Evolutionary conservation across 2,797 vertebrate genomes (phyloP).

Genomic region (Ptychobarbus kaznakovi): DNA sequence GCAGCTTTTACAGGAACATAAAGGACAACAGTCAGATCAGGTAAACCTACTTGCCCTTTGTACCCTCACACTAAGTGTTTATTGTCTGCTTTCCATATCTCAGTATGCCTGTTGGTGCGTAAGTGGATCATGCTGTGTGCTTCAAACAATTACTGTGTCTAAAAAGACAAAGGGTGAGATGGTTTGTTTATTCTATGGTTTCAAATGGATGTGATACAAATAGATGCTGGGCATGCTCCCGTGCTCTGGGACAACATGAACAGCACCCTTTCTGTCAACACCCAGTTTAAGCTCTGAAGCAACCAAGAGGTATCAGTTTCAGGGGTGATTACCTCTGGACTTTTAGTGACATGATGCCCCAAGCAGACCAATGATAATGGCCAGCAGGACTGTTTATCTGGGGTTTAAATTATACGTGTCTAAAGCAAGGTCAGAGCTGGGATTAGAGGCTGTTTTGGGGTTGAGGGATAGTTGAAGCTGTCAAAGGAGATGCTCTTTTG

Average conservation of each 20-base stretch:
- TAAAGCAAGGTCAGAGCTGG: constrained; percentile 45
- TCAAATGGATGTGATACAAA: constrained; percentile 42
- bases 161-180: background rate
- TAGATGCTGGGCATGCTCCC: constrained; percentile 8
- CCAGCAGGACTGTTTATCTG: constrained; percentile 45
- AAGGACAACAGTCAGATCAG: constrained; percentile 40
- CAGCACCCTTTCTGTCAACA: constrained; percentile 37
- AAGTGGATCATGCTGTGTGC: constrained; percentile 22
- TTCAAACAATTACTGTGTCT: constrained; percentile 14
- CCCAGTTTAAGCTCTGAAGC: constrained; percentile 22
- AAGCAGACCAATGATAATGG: constrained; percentile 4
- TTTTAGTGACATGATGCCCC: constrained; percentile 7
- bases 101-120: background rate
- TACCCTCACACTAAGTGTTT: background rate
- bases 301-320: constrained; percentile 40
- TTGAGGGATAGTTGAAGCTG: background rate
- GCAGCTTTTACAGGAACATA: constrained; percentile 18
- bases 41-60: constrained; percentile 18
- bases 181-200: constrained; percentile 21
- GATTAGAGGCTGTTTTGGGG: constrained; percentile 26
- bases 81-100: constrained; percentile 2
- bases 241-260: background rate
- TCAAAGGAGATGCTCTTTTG: constrained; percentile 47
- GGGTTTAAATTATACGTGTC: constrained; percentile 14
- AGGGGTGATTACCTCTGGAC: constrained; percentile 39